These are phyloP conservation scores for Lepidocolaptes lacrymiger DNA, from an alignment of 2,797 vertebrate species.

Conservation along the genomic window DNA sequence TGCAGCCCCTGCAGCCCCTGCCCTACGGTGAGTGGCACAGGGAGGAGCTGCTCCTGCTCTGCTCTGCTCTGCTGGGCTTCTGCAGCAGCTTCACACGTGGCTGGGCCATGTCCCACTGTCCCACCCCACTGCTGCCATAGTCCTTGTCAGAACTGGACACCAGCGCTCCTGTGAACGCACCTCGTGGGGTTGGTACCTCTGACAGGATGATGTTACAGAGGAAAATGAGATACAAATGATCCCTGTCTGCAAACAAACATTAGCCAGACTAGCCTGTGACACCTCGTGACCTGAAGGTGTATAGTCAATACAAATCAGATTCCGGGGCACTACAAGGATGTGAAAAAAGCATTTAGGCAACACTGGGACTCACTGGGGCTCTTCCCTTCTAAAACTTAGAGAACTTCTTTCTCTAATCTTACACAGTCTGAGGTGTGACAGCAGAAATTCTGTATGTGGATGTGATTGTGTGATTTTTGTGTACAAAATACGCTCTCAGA, in stretches of 20 bases:
- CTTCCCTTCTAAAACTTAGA: neutral
- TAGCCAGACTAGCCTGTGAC: neutral
- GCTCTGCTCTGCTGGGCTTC: neutral
- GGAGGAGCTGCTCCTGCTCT: neutral
- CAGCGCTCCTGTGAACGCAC: neutral
- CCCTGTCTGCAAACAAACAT: neutral
- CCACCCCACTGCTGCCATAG: neutral
- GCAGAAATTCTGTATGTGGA: neutral
- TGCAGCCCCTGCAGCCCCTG: conserved; percentile 77
- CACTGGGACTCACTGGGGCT: neutral
- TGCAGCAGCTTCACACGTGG: neutral
- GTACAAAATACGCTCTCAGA: conserved; percentile 9
- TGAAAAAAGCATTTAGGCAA: neutral
- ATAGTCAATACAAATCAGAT: neutral
- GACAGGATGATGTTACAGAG: neutral
- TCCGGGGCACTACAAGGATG: neutral
- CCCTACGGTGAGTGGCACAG: conserved; percentile 83
- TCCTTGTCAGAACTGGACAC: neutral
- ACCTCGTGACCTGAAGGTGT: neutral
- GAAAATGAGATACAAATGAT: neutral
- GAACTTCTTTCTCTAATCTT: neutral
- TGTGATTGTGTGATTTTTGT: conserved; percentile 18
- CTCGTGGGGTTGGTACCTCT: neutral
- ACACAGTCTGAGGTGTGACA: neutral
- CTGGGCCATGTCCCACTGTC: neutral